A percentile compares a stretch with the other conserved stretches of the same genome.
Evolutionary conservation across 1,140 invertebrate genomes (phyloP).

Genomic region (Penaeus chinensis): DNA sequence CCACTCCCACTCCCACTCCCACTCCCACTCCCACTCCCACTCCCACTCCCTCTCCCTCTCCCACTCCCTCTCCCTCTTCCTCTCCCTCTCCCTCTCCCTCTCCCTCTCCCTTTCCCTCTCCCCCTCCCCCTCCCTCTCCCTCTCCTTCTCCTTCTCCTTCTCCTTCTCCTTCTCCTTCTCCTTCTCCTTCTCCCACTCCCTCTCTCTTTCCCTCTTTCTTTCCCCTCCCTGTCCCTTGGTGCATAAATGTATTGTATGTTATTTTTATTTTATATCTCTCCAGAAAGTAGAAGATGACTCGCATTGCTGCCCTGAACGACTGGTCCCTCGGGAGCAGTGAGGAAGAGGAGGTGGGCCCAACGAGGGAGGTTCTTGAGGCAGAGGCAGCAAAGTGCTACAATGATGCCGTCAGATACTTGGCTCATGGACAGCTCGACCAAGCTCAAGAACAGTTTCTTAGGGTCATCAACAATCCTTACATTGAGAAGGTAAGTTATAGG

Average conservation of each 20-base stretch:
- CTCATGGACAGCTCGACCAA: conserved; percentile 31
- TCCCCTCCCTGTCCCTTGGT: not conserved
- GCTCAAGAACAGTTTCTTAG: conserved; percentile 49
- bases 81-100: not conserved
- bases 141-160: not conserved
- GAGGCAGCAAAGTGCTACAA: conserved; percentile 49
- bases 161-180: not conserved
- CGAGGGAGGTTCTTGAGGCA: conserved; percentile 58
- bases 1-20: no score
- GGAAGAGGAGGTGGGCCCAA: conserved; percentile 56
- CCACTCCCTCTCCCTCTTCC: not conserved
- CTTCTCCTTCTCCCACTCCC: not conserved
- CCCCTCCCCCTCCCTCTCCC: not conserved
- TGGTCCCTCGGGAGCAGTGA: conserved; percentile 47
- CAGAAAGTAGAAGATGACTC: conserved; percentile 44
- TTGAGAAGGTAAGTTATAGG: conserved; percentile 46
- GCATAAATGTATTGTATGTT: not conserved
- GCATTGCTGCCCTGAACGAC: conserved; percentile 60
- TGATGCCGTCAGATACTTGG: conserved; percentile 53
- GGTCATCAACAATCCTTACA: conserved; percentile 58
- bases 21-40: not conserved
- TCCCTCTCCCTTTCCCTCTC: no score
- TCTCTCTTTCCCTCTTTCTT: conserved; percentile 36
- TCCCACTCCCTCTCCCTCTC: not conserved
- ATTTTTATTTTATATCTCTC: not conserved